Evolutionary conservation across 1,140 invertebrate species (phyloP).

Genomic region (Anagrus nilaparvatae): DNA sequence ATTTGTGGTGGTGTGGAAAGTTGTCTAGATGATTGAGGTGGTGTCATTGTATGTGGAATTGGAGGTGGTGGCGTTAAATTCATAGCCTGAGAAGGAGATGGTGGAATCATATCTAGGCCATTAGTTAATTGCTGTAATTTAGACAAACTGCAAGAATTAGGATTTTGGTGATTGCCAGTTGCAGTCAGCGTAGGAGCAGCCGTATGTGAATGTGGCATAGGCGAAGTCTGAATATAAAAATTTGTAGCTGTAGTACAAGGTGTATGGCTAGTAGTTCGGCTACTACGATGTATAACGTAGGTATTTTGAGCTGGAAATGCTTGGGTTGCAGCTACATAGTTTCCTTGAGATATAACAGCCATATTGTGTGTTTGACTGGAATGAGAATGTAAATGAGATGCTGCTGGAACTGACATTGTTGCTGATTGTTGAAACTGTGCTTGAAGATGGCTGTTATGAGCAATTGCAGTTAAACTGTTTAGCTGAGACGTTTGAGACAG

Average conservation of each 20-base stretch:
- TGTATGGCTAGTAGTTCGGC: constrained; percentile 31
- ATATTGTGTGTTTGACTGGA: constrained; percentile 45
- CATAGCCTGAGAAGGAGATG: constrained; percentile 56
- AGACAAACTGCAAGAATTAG: constrained; percentile 56
- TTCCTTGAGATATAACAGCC: constrained; percentile 48
- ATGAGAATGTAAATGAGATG: constrained; percentile 38
- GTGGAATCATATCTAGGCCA: constrained; percentile 62
- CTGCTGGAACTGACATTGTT: constrained; percentile 30
- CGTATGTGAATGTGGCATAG: constrained; percentile 37
- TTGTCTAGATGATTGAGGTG: constrained; percentile 53
- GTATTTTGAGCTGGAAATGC: constrained; percentile 43
- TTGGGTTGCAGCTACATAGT: constrained; percentile 47
- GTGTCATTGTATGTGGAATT: constrained; percentile 51
- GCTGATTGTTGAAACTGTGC: constrained; percentile 41
- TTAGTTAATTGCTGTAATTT: constrained; percentile 80
- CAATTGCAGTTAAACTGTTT: constrained; percentile 2
- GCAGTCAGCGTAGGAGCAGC: constrained; percentile 24
- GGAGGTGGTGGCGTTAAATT: constrained; percentile 47
- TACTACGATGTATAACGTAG: constrained; percentile 45
- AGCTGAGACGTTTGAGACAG: constrained; percentile 28
- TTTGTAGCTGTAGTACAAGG: constrained; percentile 50
- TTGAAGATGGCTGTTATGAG: constrained; percentile 28
- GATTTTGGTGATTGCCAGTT: constrained; percentile 28
- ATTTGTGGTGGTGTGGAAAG: constrained; percentile 58
- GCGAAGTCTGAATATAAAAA: constrained; percentile 53